A percentile compares a stretch with the other conserved stretches of the same genome.
Evolutionary conservation across 2,797 vertebrate genomes (phyloP).

Genomic region (Eospalax fontanierii): DNA sequence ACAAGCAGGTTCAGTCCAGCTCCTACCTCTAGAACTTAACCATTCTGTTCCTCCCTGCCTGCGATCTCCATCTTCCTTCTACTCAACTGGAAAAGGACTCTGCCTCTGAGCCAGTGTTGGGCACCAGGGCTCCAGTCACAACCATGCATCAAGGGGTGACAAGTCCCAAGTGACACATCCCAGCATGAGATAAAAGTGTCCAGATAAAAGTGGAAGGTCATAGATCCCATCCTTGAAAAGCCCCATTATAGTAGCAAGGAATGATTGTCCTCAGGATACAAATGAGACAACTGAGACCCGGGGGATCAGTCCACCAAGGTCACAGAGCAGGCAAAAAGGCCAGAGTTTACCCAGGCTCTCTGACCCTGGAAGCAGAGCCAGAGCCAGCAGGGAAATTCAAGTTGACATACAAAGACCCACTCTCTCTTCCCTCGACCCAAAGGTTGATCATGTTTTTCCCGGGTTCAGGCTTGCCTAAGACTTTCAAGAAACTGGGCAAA

Average conservation of each 20-base stretch:
- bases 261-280: background rate
- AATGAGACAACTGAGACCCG: background rate
- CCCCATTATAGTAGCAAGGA: background rate
- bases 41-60: background rate
- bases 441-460: background rate
- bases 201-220: background rate
- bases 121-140: background rate
- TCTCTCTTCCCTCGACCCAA: background rate
- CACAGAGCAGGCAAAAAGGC: background rate
- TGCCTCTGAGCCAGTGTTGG: background rate
- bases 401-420: rapidly evolving
- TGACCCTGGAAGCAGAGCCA: background rate
- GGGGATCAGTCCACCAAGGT: background rate
- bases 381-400: background rate
- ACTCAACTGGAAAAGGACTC: background rate
- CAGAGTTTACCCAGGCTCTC: background rate
- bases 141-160: background rate
- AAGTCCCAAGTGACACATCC: background rate
- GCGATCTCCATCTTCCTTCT: background rate
- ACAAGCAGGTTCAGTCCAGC: background rate
- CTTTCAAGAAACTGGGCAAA: background rate
- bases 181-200: background rate
- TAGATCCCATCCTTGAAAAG: background rate
- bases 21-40: background rate
- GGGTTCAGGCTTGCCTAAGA: background rate